Evolutionary conservation across 92 coral and sea anemone genomes (phyloP).

Genomic region (Parazoanthus atlanticus): DNA sequence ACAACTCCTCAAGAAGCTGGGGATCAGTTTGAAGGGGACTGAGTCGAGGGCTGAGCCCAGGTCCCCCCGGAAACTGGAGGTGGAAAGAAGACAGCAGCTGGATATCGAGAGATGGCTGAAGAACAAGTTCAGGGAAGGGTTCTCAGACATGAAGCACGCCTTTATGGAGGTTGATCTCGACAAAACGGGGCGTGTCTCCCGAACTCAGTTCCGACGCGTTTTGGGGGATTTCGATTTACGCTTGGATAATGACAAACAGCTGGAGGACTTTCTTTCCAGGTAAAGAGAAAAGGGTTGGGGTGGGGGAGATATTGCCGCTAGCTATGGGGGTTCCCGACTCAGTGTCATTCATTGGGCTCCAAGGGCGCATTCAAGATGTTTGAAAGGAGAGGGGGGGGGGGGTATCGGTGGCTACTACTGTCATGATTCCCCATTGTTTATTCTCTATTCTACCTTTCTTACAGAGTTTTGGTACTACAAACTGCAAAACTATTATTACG

Average conservation of each 20-base stretch:
- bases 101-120: slow-evolving; percentile 96
- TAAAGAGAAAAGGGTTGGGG: slow-evolving; percentile 15
- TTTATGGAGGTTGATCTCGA: slow-evolving; percentile 95
- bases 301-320: background rate
- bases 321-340: no score
- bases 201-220: slow-evolving; percentile 83
- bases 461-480: no score
- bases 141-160: slow-evolving; percentile 98
- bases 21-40: slow-evolving; percentile 74
- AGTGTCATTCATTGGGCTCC: background rate
- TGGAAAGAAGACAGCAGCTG: slow-evolving; percentile 78
- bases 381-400: background rate
- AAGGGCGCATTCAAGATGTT: background rate
- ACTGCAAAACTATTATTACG: no score
- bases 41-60: slow-evolving; percentile 61
- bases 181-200: slow-evolving; percentile 89
- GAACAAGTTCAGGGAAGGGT: slow-evolving; percentile 90
- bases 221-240: slow-evolving; percentile 85
- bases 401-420: background rate
- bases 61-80: slow-evolving; percentile 91
- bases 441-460: no score
- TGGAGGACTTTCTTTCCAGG: slow-evolving; percentile 97
- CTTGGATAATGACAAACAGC: slow-evolving; percentile 79
- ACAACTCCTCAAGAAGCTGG: slow-evolving; percentile 82
- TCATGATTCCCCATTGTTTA: background rate